Base-by-base conservation (phyloP, 2,888 invertebrate species). In the Caenorhabditis angaria region DNA sequence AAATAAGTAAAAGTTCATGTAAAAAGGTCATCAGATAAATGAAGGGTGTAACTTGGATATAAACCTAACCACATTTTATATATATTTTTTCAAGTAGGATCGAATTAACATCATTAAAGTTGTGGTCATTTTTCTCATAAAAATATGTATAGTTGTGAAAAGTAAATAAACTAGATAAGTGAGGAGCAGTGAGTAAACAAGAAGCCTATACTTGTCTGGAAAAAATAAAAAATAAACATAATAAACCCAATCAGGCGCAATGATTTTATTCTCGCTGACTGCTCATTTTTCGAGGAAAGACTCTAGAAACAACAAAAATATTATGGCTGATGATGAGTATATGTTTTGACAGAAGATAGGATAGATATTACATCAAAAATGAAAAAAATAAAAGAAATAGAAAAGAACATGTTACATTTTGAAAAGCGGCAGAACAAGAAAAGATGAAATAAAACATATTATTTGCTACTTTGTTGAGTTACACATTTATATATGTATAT, bases 11-110 rank as follows among this genome's bases (percentile, higher is more conserved):
- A 10, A 62, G n/a, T 58, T 41, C 41, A 48, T 28, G 56, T 56
- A 41, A 20, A 62, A 56, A 65, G 28, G 47, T 27, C 24, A 22
- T 20, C 20, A 56, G 10, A 50, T 27, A 56, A 51, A 51, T 51
- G 51, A 51, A 51, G 25, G 51, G 24, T 51, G 25, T 51, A 51
- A 51, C 25, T 24, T n/a, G n/a, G n/a, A n/a, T n/a, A n/a, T n/a
- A n/a, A n/a, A n/a, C n/a, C n/a, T n/a, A n/a, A n/a, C n/a, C n/a
- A n/a, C n/a, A n/a, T n/a, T n/a, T n/a, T n/a, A n/a, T n/a, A n/a
- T n/a, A n/a, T n/a, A n/a, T n/a, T n/a, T n/a, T n/a, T n/a, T n/a
- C n/a, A n/a, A n/a, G n/a, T n/a, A n/a, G n/a, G n/a, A n/a, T 41
- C 41, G 41, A 41, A 41, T 41, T 41, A 18, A 41, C 41, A 41